Conservation (phyloP, 2,113 vertebrate genomes). For the Spizaetus ornatus region DNA sequence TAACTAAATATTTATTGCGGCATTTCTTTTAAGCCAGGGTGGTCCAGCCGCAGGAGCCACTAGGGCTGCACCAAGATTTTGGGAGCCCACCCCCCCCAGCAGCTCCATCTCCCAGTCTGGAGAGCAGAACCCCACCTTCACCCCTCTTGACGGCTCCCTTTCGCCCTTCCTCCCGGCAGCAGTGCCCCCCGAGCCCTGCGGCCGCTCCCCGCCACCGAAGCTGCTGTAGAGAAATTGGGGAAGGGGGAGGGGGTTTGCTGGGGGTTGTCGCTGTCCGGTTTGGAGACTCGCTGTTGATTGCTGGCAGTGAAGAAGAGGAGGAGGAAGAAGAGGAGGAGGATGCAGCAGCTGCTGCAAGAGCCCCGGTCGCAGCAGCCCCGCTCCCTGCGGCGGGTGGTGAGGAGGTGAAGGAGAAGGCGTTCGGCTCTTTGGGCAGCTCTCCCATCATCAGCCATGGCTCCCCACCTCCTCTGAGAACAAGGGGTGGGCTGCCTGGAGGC, state of each 20-base stretch:
- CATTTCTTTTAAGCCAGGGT: background rate
- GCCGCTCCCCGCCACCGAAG: background rate
- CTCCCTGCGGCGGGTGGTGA: rapidly evolving
- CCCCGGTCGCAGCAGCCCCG: rapidly evolving
- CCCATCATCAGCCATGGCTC: background rate
- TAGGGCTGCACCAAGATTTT: background rate
- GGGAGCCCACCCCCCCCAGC: background rate
- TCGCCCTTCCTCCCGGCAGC: background rate
- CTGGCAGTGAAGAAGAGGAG: background rate
- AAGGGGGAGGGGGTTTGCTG: background rate
- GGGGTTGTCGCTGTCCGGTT: background rate
- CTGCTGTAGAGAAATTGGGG: background rate
- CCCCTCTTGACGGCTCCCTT: background rate
- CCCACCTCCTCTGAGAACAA: background rate
- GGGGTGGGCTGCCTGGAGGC: background rate
- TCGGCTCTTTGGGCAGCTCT: background rate
- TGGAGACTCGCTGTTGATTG: background rate
- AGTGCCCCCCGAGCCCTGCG: background rate
- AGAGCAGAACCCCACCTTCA: background rate
- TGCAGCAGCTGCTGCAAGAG: background rate
- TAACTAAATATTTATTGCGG: background rate
- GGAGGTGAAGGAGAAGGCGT: rapidly evolving
- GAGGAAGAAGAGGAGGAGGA: background rate
- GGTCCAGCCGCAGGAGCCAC: background rate
- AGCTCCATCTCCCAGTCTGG: background rate